These are phyloP conservation scores for Rhinella marina DNA, from an alignment of 2,797 vertebrate genomes.

Conservation along the genomic window DNA sequence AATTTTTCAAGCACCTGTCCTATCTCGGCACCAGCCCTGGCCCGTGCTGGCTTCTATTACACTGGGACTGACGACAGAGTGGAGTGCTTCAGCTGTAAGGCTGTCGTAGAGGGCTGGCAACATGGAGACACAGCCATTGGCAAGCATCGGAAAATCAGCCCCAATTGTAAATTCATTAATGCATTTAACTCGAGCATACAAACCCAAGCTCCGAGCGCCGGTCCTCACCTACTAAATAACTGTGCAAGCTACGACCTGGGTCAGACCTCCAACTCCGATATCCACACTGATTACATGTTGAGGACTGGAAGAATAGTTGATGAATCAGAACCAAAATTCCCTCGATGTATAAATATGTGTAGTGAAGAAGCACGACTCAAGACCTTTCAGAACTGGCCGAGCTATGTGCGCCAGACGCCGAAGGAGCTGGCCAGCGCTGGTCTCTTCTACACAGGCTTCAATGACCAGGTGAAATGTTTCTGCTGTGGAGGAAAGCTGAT, in stretches of 20 bases:
- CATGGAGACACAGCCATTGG: slow-evolving; percentile 81
- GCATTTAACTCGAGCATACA: slow-evolving; percentile 66
- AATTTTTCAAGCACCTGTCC: slow-evolving; percentile 77
- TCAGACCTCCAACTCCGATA: slow-evolving; percentile 64
- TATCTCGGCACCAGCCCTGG: slow-evolving; percentile 78
- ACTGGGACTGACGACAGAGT: slow-evolving; percentile 85
- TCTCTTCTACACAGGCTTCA: slow-evolving; percentile 79
- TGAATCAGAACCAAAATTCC: slow-evolving; percentile 79
- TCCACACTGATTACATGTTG: slow-evolving; percentile 79
- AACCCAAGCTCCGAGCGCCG: slow-evolving; percentile 63
- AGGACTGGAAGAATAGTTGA: slow-evolving; percentile 89
- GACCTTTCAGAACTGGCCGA: slow-evolving; percentile 86
- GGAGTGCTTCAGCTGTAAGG: slow-evolving; percentile 87
- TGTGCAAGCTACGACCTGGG: slow-evolving; percentile 57
- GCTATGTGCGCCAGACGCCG: slow-evolving; percentile 73
- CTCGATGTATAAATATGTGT: slow-evolving; percentile 82
- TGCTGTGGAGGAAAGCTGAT: slow-evolving; percentile 87
- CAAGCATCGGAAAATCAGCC: slow-evolving; percentile 85
- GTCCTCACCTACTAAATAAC: slow-evolving; percentile 67
- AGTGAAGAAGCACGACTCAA: slow-evolving; percentile 82
- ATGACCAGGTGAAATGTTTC: slow-evolving; percentile 89
- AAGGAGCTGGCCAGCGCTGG: slow-evolving; percentile 86
- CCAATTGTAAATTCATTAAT: slow-evolving; percentile 84
- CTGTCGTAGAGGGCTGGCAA: slow-evolving; percentile 84
- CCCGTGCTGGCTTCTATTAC: slow-evolving; percentile 89